Percentiles rank a stretch among this genome's conserved stretches.
Conservation (phyloP, 1,140 invertebrate genomes). For the Drosophila erecta region DNA sequence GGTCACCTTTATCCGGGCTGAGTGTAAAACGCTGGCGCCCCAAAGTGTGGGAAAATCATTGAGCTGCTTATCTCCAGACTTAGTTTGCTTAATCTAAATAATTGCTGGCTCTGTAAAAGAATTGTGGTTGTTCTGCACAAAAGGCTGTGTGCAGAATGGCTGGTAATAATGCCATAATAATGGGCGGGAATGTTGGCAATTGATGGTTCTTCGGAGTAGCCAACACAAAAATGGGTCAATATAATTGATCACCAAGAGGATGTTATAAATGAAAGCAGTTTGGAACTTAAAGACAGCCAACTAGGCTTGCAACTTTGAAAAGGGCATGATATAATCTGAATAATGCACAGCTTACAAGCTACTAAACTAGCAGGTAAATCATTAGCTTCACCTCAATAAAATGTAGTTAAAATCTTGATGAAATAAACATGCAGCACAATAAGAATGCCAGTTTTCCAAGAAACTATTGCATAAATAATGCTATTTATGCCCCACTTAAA, state of each 20-base stretch:
- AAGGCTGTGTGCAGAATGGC: neutral
- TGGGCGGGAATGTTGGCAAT: too few relatives aligned
- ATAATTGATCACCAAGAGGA: too few relatives aligned
- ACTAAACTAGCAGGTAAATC: too few relatives aligned
- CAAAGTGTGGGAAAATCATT: slow-evolving; percentile 28
- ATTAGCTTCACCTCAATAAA: too few relatives aligned
- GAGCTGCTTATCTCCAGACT: slow-evolving; percentile 20
- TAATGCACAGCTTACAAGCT: too few relatives aligned
- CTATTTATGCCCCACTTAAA: neutral
- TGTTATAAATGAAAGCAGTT: too few relatives aligned
- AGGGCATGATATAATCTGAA: too few relatives aligned
- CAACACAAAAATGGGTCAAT: too few relatives aligned
- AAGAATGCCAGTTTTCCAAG: neutral
- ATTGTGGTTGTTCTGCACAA: neutral
- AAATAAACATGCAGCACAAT: neutral
- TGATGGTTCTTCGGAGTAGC: too few relatives aligned
- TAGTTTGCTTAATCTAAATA: slow-evolving; percentile 21
- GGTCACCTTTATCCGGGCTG: slow-evolving; percentile 46
- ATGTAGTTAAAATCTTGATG: too few relatives aligned
- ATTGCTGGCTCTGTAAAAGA: slow-evolving; percentile 1
- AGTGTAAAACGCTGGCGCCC: slow-evolving; percentile 8
- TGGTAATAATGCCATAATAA: neutral
- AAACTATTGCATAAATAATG: neutral
- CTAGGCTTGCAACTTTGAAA: too few relatives aligned
- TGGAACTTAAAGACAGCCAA: too few relatives aligned